Evolutionary conservation across 2,888 invertebrate genomes (phyloP), one percentile per base, ranked within the genome.

Genomic region (Anaspis maculata): DNA sequence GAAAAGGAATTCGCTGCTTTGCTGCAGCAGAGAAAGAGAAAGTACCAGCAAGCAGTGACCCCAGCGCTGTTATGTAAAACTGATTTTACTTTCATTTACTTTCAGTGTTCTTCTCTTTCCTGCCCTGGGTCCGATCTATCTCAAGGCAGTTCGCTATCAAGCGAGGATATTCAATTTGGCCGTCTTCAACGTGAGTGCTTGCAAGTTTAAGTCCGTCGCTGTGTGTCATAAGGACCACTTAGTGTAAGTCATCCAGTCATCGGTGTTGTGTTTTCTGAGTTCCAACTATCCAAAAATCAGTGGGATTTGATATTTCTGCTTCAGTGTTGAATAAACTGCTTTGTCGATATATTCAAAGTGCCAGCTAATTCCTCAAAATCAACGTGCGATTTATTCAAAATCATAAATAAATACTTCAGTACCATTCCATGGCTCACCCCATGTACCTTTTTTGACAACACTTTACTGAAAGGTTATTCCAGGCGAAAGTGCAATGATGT

Each of bases 31-130:
- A 51, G 52, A 57, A 62, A 59, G 63, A 61, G 63, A 63, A 64
- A 64, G 62, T 61, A 37, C n/a, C n/a, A 43, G 28, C 44, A 37
- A 28, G 41, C 47, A 46, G 57, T 63, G 58, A 62, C 57, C 57
- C 60, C 57, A 61, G 54, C n/a, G n/a, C 49, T 49, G 56, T 64
- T 64, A 64, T 62, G 63, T 64, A 64, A 64, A 64, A 52, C 49
- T 39, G 49, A 56, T 63, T 64, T 64, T 62, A 64, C 64, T 64
- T 64, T 64, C 64, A 61, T 63, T 62, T 50, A 53, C 52, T 57
- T 59, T 57, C 53, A 56, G 58, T 50, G 54, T 56, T 45, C 48
- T 57, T 43, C 46, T 59, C 41, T 59, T 59, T 47, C 59, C 59
- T 41, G 46, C 48, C 35, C 46, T 59, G 52, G 55, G 54, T 49